Evolutionary conservation across 2,113 vertebrate species (phyloP).

Genomic region (Cichladusa arquata): DNA sequence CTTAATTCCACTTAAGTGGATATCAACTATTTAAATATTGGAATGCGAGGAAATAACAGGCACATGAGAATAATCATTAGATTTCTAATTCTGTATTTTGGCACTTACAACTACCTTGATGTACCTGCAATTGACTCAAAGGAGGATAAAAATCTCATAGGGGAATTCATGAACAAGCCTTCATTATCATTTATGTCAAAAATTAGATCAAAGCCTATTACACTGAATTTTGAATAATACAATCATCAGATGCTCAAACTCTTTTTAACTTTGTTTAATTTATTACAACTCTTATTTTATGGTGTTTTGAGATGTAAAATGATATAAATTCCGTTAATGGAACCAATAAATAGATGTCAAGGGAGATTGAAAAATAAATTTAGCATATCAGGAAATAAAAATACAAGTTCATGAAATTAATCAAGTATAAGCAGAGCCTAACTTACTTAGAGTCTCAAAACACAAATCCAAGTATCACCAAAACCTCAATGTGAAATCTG

Average conservation of each 20-base stretch:
- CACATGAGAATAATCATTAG: background rate
- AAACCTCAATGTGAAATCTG: fast-evolving
- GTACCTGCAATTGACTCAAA: background rate
- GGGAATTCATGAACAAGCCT: background rate
- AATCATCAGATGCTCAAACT: background rate
- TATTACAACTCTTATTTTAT: background rate
- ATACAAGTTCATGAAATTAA: background rate
- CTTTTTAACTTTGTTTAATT: background rate
- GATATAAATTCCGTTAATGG: background rate
- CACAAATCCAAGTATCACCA: background rate
- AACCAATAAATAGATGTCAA: background rate
- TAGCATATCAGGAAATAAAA: background rate
- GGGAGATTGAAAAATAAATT: background rate
- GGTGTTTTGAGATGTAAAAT: background rate
- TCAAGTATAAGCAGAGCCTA: background rate
- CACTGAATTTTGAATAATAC: background rate
- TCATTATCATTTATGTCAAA: background rate
- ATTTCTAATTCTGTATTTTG: background rate
- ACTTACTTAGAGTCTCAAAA: background rate
- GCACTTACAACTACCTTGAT: background rate
- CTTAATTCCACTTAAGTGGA: background rate
- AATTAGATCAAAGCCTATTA: background rate
- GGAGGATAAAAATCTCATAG: background rate
- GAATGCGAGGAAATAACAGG: background rate
- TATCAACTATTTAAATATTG: background rate